Conservation (phyloP, 2,113 vertebrate species). For the Corapipo altera region DNA sequence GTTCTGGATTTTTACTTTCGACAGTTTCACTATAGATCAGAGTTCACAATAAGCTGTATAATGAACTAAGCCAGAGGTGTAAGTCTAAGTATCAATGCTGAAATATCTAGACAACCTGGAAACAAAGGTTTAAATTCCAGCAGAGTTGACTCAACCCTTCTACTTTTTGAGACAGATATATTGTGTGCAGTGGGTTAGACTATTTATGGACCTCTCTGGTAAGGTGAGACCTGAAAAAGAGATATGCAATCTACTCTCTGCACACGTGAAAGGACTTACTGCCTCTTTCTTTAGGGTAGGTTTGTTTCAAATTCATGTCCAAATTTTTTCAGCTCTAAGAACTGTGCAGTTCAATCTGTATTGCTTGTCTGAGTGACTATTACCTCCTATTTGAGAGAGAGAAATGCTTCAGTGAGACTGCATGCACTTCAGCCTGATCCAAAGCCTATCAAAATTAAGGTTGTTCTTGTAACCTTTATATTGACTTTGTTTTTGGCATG, state of each 20-base stretch:
- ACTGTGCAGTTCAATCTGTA: background rate
- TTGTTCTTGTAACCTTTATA: background rate
- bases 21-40: slow-evolving; percentile 37
- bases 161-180: slow-evolving; percentile 50
- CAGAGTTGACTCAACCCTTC: slow-evolving; percentile 48
- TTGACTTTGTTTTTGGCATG: background rate
- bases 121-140: slow-evolving; percentile 66
- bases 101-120: slow-evolving; percentile 42
- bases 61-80: slow-evolving; percentile 54
- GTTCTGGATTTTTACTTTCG: background rate
- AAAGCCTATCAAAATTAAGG: background rate
- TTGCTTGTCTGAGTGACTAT: background rate
- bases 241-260: background rate
- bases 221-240: slow-evolving; percentile 24
- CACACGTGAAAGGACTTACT: background rate
- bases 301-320: slow-evolving; percentile 22
- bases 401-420: background rate
- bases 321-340: background rate
- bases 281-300: slow-evolving; percentile 3
- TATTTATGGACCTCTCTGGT: background rate
- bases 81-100: slow-evolving; percentile 53
- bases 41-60: slow-evolving; percentile 31
- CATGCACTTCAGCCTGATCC: background rate
- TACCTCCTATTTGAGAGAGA: background rate
- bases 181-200: background rate